Conservation (phyloP, 2,888 invertebrate genomes). For the Margaritifera margaritifera region DNA sequence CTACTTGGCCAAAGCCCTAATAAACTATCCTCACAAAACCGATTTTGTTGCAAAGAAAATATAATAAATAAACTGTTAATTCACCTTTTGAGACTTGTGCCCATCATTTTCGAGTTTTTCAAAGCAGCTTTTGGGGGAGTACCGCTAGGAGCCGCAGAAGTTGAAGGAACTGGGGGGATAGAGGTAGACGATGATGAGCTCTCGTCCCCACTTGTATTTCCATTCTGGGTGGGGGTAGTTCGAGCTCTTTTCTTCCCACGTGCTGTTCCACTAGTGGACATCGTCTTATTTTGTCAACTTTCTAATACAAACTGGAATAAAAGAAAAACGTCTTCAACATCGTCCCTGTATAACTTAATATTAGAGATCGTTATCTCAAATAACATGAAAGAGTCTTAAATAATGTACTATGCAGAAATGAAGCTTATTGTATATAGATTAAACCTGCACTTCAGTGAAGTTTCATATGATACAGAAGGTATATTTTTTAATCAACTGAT, state of each 20-base stretch:
- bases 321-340: neutral
- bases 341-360: too few species aligned
- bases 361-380: too few species aligned
- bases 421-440: too few species aligned
- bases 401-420: too few species aligned
- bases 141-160: constrained; percentile 8
- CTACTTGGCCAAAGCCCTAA: neutral
- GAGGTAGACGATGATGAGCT: constrained; percentile 17
- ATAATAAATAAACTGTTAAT: neutral
- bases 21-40: neutral
- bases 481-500: neutral
- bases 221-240: constrained; percentile 32
- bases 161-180: constrained; percentile 4
- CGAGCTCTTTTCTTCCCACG: constrained; percentile 40
- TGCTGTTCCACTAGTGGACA: constrained; percentile 26
- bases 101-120: constrained; percentile 44
- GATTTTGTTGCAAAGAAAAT: neutral
- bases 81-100: constrained; percentile 51
- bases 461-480: neutral
- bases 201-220: constrained; percentile 40
- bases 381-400: too few species aligned
- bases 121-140: constrained; percentile 29
- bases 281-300: constrained; percentile 8
- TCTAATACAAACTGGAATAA: neutral
- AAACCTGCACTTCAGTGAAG: too few species aligned